Evolutionary conservation across 37 sponge, comb jelly and placozoan species (phyloP).

Genomic region (Haliclona indistincta): DNA sequence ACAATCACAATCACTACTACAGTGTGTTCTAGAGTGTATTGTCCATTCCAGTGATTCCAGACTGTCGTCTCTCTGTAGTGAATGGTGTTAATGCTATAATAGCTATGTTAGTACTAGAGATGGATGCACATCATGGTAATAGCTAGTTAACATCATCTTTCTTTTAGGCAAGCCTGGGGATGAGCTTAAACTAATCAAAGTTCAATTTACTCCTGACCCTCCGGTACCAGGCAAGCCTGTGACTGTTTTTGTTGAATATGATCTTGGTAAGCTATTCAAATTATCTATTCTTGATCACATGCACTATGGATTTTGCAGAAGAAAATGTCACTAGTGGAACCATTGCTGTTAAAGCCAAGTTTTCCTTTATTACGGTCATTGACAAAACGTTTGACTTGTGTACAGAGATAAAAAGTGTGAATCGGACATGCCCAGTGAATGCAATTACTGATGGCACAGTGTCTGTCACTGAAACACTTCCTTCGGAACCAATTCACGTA

Average conservation of each 20-base stretch:
- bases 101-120: no score
- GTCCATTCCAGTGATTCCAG: no score
- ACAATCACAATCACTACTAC: no score
- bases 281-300: background rate
- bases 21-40: no score
- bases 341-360: background rate
- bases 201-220: slow-evolving; percentile 21
- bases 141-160: background rate
- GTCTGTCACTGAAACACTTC: no score
- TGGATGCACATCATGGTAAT: background rate
- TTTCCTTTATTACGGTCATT: background rate
- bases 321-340: slow-evolving; percentile 30
- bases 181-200: background rate
- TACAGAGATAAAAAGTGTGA: background rate
- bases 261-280: slow-evolving; percentile 10
- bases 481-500: no score
- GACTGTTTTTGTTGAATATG: background rate
- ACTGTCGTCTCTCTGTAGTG: no score
- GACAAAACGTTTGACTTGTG: slow-evolving; percentile 20
- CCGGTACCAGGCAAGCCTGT: background rate
- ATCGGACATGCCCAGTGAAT: slow-evolving; percentile 19
- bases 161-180: background rate
- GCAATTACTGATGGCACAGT: slow-evolving; percentile 7
- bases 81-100: no score
- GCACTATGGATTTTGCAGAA: slow-evolving; percentile 9